Evolutionary conservation across 2,888 invertebrate genomes (phyloP).

Genomic region (Sycophila texana): DNA sequence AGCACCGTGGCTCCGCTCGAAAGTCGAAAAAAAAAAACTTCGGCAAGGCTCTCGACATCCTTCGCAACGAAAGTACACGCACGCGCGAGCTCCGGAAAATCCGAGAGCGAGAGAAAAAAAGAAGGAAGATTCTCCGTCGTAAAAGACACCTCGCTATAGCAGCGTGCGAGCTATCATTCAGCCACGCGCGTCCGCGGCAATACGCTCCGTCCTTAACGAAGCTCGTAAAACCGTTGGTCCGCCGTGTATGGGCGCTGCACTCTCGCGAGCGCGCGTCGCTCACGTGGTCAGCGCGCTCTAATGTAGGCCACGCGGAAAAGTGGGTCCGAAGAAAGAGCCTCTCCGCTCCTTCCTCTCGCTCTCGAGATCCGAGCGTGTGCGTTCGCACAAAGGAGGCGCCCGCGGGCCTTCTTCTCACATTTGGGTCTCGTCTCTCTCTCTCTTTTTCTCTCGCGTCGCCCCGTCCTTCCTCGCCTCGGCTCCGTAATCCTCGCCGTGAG

Average conservation of each 20-base stretch:
- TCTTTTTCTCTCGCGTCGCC: neutral
- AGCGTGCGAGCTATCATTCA: too few species aligned
- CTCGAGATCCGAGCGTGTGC: slow-evolving; percentile 19
- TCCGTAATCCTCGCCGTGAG: neutral
- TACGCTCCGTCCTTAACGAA: slow-evolving; percentile 9
- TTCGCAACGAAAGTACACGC: too few species aligned
- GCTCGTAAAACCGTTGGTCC: slow-evolving; percentile 46
- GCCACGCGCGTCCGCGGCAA: too few species aligned
- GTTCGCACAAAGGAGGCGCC: slow-evolving; percentile 1
- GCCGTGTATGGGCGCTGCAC: slow-evolving; percentile 6
- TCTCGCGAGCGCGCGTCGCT: slow-evolving; percentile 1
- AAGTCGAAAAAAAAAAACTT: too few species aligned
- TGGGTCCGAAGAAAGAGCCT: slow-evolving; percentile 48
- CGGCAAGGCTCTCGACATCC: too few species aligned
- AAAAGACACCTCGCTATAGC: too few species aligned
- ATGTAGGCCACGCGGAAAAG: slow-evolving; percentile 59
- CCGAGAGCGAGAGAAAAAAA: neutral
- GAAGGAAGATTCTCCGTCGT: too few species aligned
- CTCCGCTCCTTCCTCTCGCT: slow-evolving; percentile 29
- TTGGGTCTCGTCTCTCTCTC: slow-evolving; percentile 26
- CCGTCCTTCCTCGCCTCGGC: neutral
- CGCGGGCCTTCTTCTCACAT: slow-evolving; percentile 19
- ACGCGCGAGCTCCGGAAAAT: too few species aligned
- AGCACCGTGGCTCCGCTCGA: too few species aligned
- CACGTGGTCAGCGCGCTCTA: neutral